These are phyloP conservation scores for Melanogrammus aeglefinus DNA, from an alignment of 2,797 vertebrate species.

Conservation along the genomic window DNA sequence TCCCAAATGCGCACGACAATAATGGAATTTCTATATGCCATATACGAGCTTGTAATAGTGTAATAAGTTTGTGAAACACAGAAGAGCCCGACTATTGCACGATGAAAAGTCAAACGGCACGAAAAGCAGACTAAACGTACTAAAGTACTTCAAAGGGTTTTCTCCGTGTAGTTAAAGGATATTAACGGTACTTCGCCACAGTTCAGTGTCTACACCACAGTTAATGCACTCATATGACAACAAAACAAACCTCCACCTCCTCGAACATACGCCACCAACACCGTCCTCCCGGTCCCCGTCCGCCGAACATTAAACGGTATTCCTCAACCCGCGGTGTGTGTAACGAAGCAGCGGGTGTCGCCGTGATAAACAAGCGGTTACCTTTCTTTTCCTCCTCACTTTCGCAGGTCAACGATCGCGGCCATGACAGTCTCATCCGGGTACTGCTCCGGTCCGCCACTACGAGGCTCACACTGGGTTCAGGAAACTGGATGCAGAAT, in stretches of 20 bases:
- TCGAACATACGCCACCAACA: slow-evolving; percentile 36
- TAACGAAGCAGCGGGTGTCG: not conserved
- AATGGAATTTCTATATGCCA: not conserved
- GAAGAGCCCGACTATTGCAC: slow-evolving; percentile 10
- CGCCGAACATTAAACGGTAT: not conserved
- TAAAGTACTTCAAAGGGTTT: not conserved
- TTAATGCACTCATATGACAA: slow-evolving; percentile 55
- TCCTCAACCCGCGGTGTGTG: not conserved
- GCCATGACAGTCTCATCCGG: slow-evolving; percentile 98
- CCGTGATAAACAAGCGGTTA: slow-evolving; percentile 60
- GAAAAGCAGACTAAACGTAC: not conserved
- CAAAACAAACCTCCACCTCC: slow-evolving; percentile 61
- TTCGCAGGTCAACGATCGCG: slow-evolving; percentile 82
- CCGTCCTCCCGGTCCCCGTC: not conserved
- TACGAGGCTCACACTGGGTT: not conserved
- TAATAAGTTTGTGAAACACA: slow-evolving; percentile 43
- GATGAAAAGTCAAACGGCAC: not conserved
- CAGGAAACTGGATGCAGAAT: not conserved
- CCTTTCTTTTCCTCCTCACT: slow-evolving; percentile 79
- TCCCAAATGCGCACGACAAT: not conserved
- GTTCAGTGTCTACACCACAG: slow-evolving; percentile 26
- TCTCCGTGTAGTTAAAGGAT: slow-evolving; percentile 5
- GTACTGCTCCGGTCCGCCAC: slow-evolving; percentile 48
- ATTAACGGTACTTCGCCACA: slow-evolving; percentile 19
- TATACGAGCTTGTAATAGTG: slow-evolving; percentile 22